Evolutionary conservation across 1,140 invertebrate genomes (phyloP).

Genomic region (Heliconius nattereri): DNA sequence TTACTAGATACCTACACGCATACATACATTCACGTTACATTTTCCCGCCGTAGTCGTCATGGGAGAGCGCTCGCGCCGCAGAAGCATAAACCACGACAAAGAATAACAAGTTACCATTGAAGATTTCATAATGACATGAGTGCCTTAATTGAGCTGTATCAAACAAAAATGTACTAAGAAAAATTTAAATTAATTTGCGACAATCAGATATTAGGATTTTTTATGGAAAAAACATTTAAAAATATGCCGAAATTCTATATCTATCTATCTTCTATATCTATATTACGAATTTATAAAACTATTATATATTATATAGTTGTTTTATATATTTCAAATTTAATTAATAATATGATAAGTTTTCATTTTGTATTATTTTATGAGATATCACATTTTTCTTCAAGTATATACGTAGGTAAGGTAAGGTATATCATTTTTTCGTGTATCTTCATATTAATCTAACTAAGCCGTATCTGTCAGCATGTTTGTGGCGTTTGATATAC

Average conservation of each 20-base stretch:
- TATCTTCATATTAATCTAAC: background rate
- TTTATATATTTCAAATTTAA: background rate
- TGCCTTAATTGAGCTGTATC: background rate
- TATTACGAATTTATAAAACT: background rate
- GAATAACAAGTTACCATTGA: slow-evolving; percentile 37
- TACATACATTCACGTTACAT: slow-evolving; percentile 38
- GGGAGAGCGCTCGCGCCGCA: slow-evolving; percentile 65
- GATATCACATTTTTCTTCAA: background rate
- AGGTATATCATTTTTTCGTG: background rate
- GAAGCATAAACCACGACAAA: slow-evolving; percentile 70
- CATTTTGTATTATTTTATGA: background rate
- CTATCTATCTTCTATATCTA: too few relatives aligned
- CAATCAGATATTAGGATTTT: background rate
- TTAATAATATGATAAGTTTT: background rate
- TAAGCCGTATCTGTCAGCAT: slow-evolving; percentile 5
- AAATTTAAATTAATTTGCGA: background rate
- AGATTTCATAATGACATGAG: slow-evolving; percentile 23
- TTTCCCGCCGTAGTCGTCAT: slow-evolving; percentile 74
- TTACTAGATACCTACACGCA: background rate
- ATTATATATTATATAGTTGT: background rate
- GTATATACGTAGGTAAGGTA: background rate
- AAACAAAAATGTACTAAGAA: background rate
- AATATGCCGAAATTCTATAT: background rate
- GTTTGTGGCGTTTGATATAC: background rate
- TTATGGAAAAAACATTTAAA: background rate